Evolutionary conservation across 1,140 invertebrate genomes (phyloP).

Genomic region (Gryon sp.): DNA sequence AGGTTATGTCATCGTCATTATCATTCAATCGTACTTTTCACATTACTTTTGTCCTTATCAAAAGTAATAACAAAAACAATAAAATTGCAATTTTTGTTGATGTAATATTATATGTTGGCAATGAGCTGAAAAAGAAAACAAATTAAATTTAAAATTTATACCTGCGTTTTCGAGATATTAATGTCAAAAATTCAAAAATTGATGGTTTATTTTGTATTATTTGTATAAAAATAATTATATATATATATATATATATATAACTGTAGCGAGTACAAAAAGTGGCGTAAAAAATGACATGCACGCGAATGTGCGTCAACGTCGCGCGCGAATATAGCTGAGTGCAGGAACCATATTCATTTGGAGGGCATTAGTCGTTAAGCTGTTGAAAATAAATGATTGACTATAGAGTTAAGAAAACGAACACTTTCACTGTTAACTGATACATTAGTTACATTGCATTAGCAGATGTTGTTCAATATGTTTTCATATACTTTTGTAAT

Average conservation of each 20-base stretch:
- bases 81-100: no score
- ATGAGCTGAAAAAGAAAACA: no score
- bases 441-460: constrained; percentile 37
- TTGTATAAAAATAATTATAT: constrained; percentile 6
- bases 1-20: constrained; percentile 5
- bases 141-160: no score
- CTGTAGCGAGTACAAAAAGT: constrained; percentile 33
- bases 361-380: constrained; percentile 61
- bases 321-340: constrained; percentile 31
- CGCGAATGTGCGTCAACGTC: constrained; percentile 30
- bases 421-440: constrained; percentile 61
- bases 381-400: constrained; percentile 59
- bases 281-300: constrained; percentile 53
- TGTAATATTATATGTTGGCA: no score
- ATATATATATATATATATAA: constrained; percentile 45
- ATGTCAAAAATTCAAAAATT: constrained; percentile 24
- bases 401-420: constrained; percentile 47
- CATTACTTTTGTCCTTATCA: background rate
- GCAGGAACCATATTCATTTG: constrained; percentile 60
- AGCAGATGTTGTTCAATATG: constrained; percentile 40
- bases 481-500: background rate
- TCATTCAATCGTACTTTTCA: constrained; percentile 7
- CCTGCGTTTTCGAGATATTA: constrained; percentile 16
- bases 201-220: constrained; percentile 24
- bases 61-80: background rate